Evolutionary conservation across 2,888 invertebrate species (phyloP), one percentile per base, ranked within the genome.

Genomic region (Chloroclystis v-ata): DNA sequence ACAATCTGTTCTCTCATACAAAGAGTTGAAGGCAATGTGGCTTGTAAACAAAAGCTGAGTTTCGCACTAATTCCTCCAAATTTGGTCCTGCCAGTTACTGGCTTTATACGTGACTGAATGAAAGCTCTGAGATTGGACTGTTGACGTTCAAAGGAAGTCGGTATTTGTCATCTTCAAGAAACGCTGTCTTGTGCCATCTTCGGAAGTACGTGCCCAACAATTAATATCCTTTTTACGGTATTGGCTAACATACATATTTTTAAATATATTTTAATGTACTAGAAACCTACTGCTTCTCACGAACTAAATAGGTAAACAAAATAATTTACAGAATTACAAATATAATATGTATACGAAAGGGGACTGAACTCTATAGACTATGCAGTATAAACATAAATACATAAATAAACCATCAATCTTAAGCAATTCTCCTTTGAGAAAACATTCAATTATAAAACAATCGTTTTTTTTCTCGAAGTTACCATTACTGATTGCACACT

Each of bases 51-150:
- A 50, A 52, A 40, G 47, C 47, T 41, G 41, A 33, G 47, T 47
- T 55, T 30, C 46, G 47, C 39, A 39, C 42, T 39, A 50, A 53
- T 48, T 37, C 48, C 52, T 46, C 53, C 49, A 41, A 52, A 52
- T 49, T 54, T 44, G 40, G 49, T 42, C 40, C 13, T 51, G 47
- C 25, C 52, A 53, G 51, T 47, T 52, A 48, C 42, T 49, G 35
- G 33, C 44, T 39, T 44, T 49, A 51, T 41, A 63, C 62, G 62
- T 63, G 62, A 63, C 59, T 42, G 41, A 48, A 52, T 60, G 54
- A 63, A 63, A 57, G 45, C 16, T 20, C 3, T 20, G 20, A 2
- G 37, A 37, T 41, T 32, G 47, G 40, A 43, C 43, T 28, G 49
- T 40, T 49, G 35, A 47, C 14, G 8, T 32, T 28, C 30, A 37